These are phyloP conservation scores for Ariopsis seemanni DNA, from an alignment of 2,113 vertebrate species.

Conservation along the genomic window DNA sequence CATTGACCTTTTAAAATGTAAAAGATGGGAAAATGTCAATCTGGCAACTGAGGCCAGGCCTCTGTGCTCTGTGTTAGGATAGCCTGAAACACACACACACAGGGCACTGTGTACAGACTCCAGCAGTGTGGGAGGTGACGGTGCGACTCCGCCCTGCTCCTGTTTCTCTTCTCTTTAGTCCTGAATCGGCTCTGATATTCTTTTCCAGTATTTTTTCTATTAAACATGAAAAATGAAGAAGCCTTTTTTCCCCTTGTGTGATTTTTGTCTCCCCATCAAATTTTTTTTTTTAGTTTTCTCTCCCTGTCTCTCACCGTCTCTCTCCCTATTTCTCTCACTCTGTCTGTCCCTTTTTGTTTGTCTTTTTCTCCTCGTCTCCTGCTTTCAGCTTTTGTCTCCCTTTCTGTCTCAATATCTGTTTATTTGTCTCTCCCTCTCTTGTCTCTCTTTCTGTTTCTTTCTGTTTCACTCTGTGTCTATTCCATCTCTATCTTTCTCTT, in stretches of 20 bases:
- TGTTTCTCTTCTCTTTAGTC: constrained; percentile 61
- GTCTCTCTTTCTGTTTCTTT: not conserved
- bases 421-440: not conserved
- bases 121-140: constrained; percentile 51
- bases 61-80: not conserved
- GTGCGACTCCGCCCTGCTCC: constrained; percentile 58
- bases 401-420: not conserved
- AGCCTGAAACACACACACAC: constrained; percentile 8
- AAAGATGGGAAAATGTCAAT: not conserved
- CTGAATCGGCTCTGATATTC: constrained; percentile 64
- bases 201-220: constrained; percentile 72
- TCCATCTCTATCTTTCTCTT: not conserved
- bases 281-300: not conserved
- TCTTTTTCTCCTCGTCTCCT: not conserved
- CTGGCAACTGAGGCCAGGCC: not conserved
- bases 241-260: constrained; percentile 43
- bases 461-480: not conserved
- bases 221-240: constrained; percentile 69
- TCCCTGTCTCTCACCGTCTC: not conserved
- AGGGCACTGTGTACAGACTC: not conserved
- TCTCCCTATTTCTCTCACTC: not conserved
- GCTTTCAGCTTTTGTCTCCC: too few relatives aligned
- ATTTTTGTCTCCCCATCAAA: not conserved
- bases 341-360: not conserved
- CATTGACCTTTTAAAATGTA: not conserved